Conservation (phyloP, 2,888 invertebrate genomes). For the Melanostoma scalare region DNA sequence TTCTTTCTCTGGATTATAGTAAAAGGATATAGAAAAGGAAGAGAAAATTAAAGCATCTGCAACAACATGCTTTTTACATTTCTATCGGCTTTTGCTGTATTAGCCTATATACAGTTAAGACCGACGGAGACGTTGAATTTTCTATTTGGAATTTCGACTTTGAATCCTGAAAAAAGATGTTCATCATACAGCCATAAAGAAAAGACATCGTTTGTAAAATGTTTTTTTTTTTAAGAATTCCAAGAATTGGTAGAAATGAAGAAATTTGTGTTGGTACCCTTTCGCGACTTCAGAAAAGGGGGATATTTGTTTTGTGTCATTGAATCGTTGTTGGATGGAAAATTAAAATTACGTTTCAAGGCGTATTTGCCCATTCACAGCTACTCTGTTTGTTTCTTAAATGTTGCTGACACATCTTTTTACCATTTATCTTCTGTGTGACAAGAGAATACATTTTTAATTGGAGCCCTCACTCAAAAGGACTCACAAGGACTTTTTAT, state of each 20-base stretch:
- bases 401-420: too few relatives aligned
- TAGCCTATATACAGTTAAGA: background rate
- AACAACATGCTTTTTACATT: slow-evolving; percentile 20
- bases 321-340: too few relatives aligned
- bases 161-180: slow-evolving; percentile 15
- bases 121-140: background rate
- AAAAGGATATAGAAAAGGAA: background rate
- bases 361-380: too few relatives aligned
- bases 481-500: too few relatives aligned
- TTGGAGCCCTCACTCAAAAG: too few relatives aligned
- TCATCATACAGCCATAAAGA: slow-evolving; percentile 17
- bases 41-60: slow-evolving; percentile 30
- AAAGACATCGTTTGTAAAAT: background rate
- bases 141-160: background rate
- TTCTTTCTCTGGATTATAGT: background rate
- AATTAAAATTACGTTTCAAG: too few relatives aligned
- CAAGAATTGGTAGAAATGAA: background rate
- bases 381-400: too few relatives aligned
- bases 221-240: too few relatives aligned
- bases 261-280: background rate
- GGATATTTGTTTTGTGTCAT: too few relatives aligned
- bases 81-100: slow-evolving; percentile 4
- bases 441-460: too few relatives aligned
- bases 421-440: too few relatives aligned
- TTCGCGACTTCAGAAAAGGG: too few relatives aligned